Conservation (phyloP, 2,888 invertebrate species). For the Hanleya hanleyi region DNA sequence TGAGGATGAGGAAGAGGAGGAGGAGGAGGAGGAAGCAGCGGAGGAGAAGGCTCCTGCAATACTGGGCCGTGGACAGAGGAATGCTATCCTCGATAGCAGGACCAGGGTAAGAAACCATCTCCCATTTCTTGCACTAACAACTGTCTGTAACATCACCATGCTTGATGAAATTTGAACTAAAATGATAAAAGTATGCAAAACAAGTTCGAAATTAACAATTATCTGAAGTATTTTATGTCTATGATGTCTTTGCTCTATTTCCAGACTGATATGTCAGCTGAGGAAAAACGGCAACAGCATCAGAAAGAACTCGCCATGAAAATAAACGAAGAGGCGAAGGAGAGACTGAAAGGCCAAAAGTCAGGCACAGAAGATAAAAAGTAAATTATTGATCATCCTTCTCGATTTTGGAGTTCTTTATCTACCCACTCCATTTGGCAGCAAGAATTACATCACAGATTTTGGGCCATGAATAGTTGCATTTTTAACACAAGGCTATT, state of each 20-base stretch:
- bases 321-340: slow-evolving; percentile 94
- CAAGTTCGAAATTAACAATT: no score
- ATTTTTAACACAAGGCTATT: no score
- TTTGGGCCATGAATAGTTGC: no score
- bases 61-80: slow-evolving; percentile 85
- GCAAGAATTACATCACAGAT: no score
- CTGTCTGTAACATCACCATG: background rate
- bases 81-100: slow-evolving; percentile 94
- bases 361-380: slow-evolving; percentile 69
- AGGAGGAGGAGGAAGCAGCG: slow-evolving; percentile 82
- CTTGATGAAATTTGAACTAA: no score
- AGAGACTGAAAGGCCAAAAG: slow-evolving; percentile 88
- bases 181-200: no score
- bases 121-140: background rate
- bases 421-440: no score
- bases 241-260: slow-evolving; percentile 30
- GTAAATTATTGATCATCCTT: no score
- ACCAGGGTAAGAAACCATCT: slow-evolving; percentile 78
- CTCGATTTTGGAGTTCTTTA: no score
- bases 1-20: slow-evolving; percentile 76
- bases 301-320: slow-evolving; percentile 94
- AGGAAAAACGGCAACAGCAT: slow-evolving; percentile 97
- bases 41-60: slow-evolving; percentile 76
- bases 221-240: no score
- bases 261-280: slow-evolving; percentile 92